Percentiles rank a stretch among this genome's conserved stretches.
Conservation (phyloP, 2,888 invertebrate genomes). For the Empis livida region DNA sequence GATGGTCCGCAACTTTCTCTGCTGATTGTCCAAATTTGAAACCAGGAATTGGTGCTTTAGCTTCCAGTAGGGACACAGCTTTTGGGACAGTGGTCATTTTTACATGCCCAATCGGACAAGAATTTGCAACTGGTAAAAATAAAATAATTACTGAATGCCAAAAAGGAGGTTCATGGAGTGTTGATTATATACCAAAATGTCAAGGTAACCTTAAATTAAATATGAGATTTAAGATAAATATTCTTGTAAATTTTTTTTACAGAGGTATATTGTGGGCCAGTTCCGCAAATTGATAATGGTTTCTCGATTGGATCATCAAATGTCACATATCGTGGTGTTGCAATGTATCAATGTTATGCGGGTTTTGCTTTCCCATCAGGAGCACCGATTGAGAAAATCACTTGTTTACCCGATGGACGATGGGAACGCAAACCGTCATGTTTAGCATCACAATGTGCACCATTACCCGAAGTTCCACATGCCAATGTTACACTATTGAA, state of each 20-base stretch:
- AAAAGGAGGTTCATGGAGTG: constrained; percentile 85
- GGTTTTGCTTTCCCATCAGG: constrained; percentile 88
- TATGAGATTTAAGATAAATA: not conserved
- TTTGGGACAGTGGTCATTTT: constrained; percentile 82
- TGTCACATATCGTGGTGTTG: constrained; percentile 85
- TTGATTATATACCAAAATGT: constrained; percentile 81
- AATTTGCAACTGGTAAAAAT: constrained; percentile 80
- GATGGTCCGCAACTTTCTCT: constrained; percentile 85
- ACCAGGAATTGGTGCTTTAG: constrained; percentile 77
- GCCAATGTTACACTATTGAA: constrained; percentile 77
- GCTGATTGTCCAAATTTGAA: constrained; percentile 80
- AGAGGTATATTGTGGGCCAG: constrained; percentile 92
- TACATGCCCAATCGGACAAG: constrained; percentile 86
- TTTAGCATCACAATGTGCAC: constrained; percentile 82
- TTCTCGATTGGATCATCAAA: constrained; percentile 93
- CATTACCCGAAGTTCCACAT: constrained; percentile 73
- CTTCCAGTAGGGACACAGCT: constrained; percentile 82
- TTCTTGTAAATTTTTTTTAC: constrained; percentile 15
- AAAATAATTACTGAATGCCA: constrained; percentile 75
- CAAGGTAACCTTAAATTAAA: constrained; percentile 48
- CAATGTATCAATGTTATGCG: constrained; percentile 93
- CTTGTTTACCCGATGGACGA: constrained; percentile 76
- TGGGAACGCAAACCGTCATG: constrained; percentile 91
- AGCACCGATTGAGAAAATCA: constrained; percentile 74
- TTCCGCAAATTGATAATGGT: constrained; percentile 95